Conservation (phyloP, 2,888 invertebrate genomes). For the Aspidapion aeneum region DNA sequence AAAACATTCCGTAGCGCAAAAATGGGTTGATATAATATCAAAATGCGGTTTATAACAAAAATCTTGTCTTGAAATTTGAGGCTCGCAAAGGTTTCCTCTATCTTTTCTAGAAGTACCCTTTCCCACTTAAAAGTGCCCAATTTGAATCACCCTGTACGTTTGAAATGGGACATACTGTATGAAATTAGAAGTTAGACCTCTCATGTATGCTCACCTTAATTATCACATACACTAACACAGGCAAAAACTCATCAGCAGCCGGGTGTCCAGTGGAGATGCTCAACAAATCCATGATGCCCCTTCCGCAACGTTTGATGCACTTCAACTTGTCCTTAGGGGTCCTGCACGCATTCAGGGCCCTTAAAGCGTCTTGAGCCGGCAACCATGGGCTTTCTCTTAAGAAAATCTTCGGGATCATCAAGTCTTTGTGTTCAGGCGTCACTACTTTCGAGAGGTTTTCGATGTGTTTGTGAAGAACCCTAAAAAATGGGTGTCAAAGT, state of each 20-base stretch:
- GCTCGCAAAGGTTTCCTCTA: too few species aligned
- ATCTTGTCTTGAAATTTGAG: too few species aligned
- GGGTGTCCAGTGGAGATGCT: conserved; percentile 77
- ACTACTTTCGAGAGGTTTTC: conserved; percentile 72
- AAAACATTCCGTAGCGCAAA: too few species aligned
- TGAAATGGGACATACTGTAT: too few species aligned
- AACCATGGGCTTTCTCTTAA: conserved; percentile 95
- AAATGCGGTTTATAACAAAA: too few species aligned
- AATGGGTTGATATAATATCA: too few species aligned
- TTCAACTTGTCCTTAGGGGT: conserved; percentile 79
- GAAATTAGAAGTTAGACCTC: too few species aligned
- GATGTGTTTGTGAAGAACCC: conserved; percentile 86
- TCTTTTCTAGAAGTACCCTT: too few species aligned
- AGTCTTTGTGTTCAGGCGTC: conserved; percentile 75
- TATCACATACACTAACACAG: conserved; percentile 93
- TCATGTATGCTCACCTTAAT: conserved; percentile 74
- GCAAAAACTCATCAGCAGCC: conserved; percentile 94
- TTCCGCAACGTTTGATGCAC: conserved; percentile 84
- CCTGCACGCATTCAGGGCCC: conserved; percentile 85
- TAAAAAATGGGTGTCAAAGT: conserved; percentile 47
- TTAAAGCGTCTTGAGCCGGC: conserved; percentile 87
- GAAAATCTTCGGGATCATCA: conserved; percentile 77
- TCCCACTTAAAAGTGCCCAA: too few species aligned
- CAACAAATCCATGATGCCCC: conserved; percentile 90
- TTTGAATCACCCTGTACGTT: too few species aligned